A percentile compares a stretch with the other conserved stretches of the same genome.
Evolutionary conservation across 2,888 invertebrate species (phyloP).

Genomic region (Calameuta pallipes): DNA sequence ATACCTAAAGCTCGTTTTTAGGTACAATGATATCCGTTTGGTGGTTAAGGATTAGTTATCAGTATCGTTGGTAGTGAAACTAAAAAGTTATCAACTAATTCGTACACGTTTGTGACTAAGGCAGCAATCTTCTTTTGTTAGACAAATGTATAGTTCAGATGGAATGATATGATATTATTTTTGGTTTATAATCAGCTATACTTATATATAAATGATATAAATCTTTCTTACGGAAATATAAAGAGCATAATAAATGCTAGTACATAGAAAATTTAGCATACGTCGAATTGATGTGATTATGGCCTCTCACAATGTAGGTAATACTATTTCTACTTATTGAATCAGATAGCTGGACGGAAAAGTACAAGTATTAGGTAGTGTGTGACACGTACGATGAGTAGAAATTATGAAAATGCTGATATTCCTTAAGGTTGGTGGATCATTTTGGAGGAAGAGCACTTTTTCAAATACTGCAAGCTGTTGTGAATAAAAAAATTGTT

Average conservation of each 20-base stretch:
- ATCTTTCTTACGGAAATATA: neutral
- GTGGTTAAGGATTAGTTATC: neutral
- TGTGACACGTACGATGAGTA: neutral
- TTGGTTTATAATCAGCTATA: neutral
- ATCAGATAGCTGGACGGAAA: neutral
- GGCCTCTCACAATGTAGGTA: neutral
- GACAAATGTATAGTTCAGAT: neutral
- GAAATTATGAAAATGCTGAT: neutral
- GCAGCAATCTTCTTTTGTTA: neutral
- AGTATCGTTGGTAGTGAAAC: neutral
- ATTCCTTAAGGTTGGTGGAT: neutral
- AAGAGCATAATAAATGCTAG: neutral
- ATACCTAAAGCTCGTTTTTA: neutral
- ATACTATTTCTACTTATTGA: neutral
- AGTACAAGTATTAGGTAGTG: neutral
- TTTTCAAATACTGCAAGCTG: neutral
- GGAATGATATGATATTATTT: neutral
- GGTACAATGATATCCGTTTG: neutral
- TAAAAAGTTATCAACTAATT: neutral
- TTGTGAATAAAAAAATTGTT: neutral
- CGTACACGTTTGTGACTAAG: neutral
- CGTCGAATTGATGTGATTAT: neutral
- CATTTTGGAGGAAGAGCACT: neutral
- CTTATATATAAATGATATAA: neutral
- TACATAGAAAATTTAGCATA: neutral